A percentile compares a stretch with the other conserved stretches of the same genome.
These are phyloP conservation scores for Vimba vimba DNA, from an alignment of 2,113 vertebrate genomes.

Conservation along the genomic window DNA sequence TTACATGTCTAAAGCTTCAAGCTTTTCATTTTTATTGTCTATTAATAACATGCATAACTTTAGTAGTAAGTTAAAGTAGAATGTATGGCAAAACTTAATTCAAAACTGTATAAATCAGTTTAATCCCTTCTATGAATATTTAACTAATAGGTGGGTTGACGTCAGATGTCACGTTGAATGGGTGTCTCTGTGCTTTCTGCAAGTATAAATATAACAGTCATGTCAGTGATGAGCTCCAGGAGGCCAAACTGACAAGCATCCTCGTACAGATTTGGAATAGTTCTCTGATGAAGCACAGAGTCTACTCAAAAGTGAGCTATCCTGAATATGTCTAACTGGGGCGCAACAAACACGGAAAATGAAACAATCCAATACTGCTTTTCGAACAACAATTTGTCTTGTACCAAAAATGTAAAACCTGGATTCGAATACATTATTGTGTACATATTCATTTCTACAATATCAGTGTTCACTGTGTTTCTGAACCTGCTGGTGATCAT, in stretches of 20 bases:
- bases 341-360: background rate
- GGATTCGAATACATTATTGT: slow-evolving; percentile 6
- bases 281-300: background rate
- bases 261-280: background rate
- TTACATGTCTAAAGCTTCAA: background rate
- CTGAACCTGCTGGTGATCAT: slow-evolving; percentile 61
- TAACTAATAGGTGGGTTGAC: background rate
- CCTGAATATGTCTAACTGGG: background rate
- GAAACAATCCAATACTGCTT: slow-evolving; percentile 8
- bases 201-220: background rate
- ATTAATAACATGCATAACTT: background rate
- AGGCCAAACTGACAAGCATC: background rate
- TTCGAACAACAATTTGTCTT: background rate
- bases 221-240: background rate
- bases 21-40: background rate
- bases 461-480: slow-evolving; percentile 34
- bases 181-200: background rate
- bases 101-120: background rate
- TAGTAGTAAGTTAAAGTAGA: no score
- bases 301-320: background rate
- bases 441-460: slow-evolving; percentile 23
- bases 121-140: background rate
- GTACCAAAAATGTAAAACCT: background rate
- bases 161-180: background rate
- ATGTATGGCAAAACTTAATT: background rate